Evolutionary conservation across 2,113 vertebrate genomes (phyloP).

Genomic region (Pseudorectes ferrugineus): DNA sequence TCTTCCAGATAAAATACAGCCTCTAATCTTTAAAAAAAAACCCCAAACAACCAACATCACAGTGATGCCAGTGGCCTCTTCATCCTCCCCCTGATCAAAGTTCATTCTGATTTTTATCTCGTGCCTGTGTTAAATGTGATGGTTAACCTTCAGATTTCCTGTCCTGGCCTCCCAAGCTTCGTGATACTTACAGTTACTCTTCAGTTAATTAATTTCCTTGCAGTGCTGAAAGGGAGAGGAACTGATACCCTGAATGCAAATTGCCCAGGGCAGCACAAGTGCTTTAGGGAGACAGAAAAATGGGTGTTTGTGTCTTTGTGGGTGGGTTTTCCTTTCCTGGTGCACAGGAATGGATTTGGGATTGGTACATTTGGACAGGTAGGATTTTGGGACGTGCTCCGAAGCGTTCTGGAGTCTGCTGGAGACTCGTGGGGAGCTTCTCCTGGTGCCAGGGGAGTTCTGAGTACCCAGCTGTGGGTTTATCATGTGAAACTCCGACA

Average conservation of each 20-base stretch:
- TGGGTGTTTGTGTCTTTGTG: background rate
- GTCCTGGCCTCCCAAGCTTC: background rate
- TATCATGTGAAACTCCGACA: fast-evolving
- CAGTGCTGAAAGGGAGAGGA: background rate
- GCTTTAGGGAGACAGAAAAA: background rate
- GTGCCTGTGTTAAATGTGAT: background rate
- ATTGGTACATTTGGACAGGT: fast-evolving
- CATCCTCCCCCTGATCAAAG: background rate
- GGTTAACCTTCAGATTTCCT: conserved; percentile 39
- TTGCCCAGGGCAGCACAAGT: background rate
- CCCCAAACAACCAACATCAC: background rate
- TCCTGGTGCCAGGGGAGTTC: background rate
- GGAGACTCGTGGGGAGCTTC: fast-evolving
- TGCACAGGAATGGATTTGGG: background rate
- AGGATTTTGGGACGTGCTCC: background rate
- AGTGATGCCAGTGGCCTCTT: background rate
- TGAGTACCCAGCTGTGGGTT: background rate
- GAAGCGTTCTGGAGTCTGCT: background rate
- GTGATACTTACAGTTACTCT: conserved; percentile 25
- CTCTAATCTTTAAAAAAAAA: background rate
- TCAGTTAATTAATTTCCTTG: conserved; percentile 50
- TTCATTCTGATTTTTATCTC: background rate
- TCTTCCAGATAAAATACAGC: background rate
- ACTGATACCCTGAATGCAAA: conserved; percentile 59
- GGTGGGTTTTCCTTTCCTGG: background rate